phyloP scores from a whole-genome alignment of 2,797 vertebrate species.

The Heteromormyrus szaboi region DNA sequence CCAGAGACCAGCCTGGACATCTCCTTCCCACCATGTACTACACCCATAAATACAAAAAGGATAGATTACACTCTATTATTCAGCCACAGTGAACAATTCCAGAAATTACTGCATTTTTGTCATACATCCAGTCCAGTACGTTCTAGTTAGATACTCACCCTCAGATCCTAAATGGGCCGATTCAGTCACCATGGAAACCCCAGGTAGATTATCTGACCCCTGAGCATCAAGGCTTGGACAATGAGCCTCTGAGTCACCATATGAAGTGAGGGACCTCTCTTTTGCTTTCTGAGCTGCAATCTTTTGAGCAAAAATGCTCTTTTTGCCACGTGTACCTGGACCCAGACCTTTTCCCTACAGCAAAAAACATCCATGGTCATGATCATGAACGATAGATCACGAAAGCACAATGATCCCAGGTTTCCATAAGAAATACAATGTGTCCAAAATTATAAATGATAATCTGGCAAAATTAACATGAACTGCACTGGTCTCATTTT shows the following conservation, averaged over 20 bases:
- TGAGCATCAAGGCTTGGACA: slow-evolving; percentile 4
- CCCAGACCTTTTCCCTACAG: slow-evolving; percentile 28
- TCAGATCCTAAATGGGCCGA: slow-evolving; percentile 27
- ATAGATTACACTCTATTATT: neutral
- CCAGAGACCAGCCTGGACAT: slow-evolving; percentile 69
- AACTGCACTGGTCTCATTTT: neutral
- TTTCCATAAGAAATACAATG: neutral
- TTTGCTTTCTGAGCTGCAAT: slow-evolving; percentile 73
- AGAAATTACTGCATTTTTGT: neutral
- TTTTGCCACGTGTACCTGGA: slow-evolving; percentile 55
- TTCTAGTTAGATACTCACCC: slow-evolving; percentile 28
- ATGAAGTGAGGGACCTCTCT: slow-evolving; percentile 39
- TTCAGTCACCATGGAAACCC: slow-evolving; percentile 42
- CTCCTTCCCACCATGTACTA: slow-evolving; percentile 7
- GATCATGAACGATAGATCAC: neutral
- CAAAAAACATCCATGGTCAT: neutral
- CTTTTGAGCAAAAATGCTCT: slow-evolving; percentile 90
- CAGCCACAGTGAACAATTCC: neutral
- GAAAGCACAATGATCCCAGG: neutral
- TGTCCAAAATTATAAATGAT: neutral
- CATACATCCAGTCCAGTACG: neutral
- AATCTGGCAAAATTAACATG: neutral
- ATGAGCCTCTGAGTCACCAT: slow-evolving; percentile 19
- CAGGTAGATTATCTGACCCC: slow-evolving; percentile 34
- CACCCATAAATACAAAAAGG: neutral